Evolutionary conservation across 2,113 vertebrate genomes (phyloP), one percentile per base, ranked within the genome.

Genomic region (Zingel zingel): DNA sequence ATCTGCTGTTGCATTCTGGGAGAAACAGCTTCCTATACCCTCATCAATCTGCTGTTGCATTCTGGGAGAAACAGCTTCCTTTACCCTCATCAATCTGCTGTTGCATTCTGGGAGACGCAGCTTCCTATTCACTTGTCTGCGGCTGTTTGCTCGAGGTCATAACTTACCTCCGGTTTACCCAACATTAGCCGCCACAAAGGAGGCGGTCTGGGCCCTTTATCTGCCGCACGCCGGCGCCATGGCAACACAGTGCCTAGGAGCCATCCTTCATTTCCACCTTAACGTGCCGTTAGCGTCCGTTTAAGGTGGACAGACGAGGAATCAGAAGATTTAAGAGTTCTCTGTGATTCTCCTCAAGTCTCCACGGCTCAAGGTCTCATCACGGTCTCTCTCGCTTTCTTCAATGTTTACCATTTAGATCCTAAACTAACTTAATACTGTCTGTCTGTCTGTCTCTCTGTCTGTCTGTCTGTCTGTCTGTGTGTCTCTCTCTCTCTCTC

Each of bases 81-180:
- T 91, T 95, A 36, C 33, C 33, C 33, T 6, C 90, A 95, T 95
- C 94, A 95, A 95, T 95, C 94, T 94, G 85, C 88, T 85, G 92
- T 12, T 75, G 86, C 82, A 85, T 89, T 87, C 86, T 89, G 80
- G 83, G 81, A 88, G 64, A 27, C 2, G 76, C 66, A 15, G 90
- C 86, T 80, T 91, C 93, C 92, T 81, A 91, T 95, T 95, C 92
- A 94, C 91, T 89, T 94, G 94, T 94, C 92, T 83, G 82, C 27
- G 77, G 36, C 80, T 95, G 89, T 96, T 96, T 95, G 93, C 94
- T 93, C 91, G 92, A 91, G 82, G 88, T 87, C 77, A 93, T 95
- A 95, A 96, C 94, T 95, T 95, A 96, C 94, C 94, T 94, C 90
- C 71, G 75, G 92, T 92, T 94, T 92, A 85, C 90, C 78, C 88